phyloP scores from a whole-genome alignment of 2,888 invertebrate species.

The Spicauda simplicius region DNA sequence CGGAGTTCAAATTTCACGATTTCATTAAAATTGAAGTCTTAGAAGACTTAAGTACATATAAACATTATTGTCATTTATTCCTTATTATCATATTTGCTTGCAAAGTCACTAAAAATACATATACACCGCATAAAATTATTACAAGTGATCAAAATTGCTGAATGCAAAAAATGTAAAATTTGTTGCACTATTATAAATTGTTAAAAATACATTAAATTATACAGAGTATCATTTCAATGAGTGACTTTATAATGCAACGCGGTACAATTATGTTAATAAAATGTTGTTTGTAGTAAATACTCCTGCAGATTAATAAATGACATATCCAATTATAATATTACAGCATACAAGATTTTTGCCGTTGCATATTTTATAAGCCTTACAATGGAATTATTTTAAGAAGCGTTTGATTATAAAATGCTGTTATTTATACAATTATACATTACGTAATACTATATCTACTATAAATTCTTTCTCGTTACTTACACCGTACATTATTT shows the following conservation, averaged over 20 bases:
- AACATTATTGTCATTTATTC: not conserved
- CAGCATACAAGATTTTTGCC: not conserved
- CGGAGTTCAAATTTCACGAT: not conserved
- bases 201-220: too few relatives aligned
- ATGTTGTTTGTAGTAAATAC: too few relatives aligned
- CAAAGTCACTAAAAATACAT: not conserved
- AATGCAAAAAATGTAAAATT: too few relatives aligned
- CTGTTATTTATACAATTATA: conserved; percentile 35
- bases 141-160: not conserved
- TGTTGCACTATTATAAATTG: too few relatives aligned
- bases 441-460: conserved; percentile 58
- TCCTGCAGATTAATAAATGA: not conserved
- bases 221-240: too few relatives aligned
- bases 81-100: not conserved
- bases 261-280: too few relatives aligned
- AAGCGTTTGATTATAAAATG: conserved; percentile 27
- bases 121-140: not conserved
- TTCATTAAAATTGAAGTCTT: not conserved
- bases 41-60: not conserved
- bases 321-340: too few relatives aligned
- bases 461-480: conserved; percentile 76
- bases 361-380: not conserved
- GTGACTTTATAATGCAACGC: too few relatives aligned
- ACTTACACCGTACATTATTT: conserved; percentile 56
- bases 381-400: not conserved